A percentile compares a stretch with the other conserved stretches of the same genome.
Conservation (phyloP, 2,797 vertebrate genomes). For the Taenioides sp. region DNA sequence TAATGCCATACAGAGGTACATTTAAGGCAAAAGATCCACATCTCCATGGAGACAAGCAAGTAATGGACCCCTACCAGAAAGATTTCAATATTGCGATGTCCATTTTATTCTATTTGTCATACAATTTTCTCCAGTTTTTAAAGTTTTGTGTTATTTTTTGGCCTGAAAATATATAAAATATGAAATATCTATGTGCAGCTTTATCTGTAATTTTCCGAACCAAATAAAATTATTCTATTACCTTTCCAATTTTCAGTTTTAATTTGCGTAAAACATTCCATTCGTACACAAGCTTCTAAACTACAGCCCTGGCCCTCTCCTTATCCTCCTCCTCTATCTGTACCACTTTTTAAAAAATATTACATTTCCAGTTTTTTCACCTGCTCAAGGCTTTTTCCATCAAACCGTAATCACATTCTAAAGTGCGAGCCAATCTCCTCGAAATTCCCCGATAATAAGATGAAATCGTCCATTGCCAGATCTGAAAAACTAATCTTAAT, state of each 20-base stretch:
- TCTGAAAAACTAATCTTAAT: slow-evolving; percentile 5
- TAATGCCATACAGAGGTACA: too few relatives aligned
- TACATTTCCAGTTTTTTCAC: neutral
- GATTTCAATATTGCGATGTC: too few relatives aligned
- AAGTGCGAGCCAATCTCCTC: slow-evolving; percentile 10
- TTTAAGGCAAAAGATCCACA: too few relatives aligned
- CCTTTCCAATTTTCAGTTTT: too few relatives aligned
- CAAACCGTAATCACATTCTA: slow-evolving; percentile 8
- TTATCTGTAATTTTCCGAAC: neutral
- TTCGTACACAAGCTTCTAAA: neutral
- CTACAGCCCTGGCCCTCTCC: neutral
- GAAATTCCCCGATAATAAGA: slow-evolving; percentile 10
- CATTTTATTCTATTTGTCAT: too few relatives aligned
- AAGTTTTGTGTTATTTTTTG: too few relatives aligned
- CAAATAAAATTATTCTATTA: too few relatives aligned
- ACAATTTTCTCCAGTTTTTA: too few relatives aligned
- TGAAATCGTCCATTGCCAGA: slow-evolving; percentile 2
- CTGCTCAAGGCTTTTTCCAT: slow-evolving; percentile 13
- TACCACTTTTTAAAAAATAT: neutral
- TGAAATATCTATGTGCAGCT: neutral
- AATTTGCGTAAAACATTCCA: neutral
- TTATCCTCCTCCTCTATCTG: neutral
- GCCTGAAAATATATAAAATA: too few relatives aligned
- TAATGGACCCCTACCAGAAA: too few relatives aligned
- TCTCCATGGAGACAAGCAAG: neutral